Base-by-base conservation (phyloP, 2,797 vertebrate species). In the Cuniculus paca region DNA sequence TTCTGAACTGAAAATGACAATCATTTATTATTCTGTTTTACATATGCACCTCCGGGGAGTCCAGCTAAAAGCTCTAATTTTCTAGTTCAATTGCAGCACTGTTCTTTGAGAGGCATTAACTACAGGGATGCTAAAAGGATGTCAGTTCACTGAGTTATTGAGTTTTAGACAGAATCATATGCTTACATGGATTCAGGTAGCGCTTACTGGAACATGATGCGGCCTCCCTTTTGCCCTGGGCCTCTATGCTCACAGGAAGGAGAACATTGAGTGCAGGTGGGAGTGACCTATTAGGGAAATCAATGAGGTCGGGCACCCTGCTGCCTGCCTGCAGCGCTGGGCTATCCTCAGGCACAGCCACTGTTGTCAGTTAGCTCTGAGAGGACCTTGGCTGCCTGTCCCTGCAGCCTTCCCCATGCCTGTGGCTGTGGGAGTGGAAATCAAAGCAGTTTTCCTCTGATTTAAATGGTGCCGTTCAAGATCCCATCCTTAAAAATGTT, bases 1-100 rank as follows among this genome's bases (percentile, higher is more conserved):
- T 97, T 98, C 98, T 97, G 98, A 98, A 98, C 97, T 96, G 98
- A 98, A 78, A 98, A 94, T 98, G 98, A 97, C 97, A 98, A 98
- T 98, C 98, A 98, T 98, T 98, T 98, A 98, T 98, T 98, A 98
- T 98, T 98, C 97, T 97, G 92, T 98, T 98, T 98, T 98, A 98
- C 97, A 97, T 97, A 97, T 94, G 96, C 97, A 97, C 96, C 97
- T 98, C 98, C 0, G 2, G 98, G 98, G 98, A 98, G 96, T 82
- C 97, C 96, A 95, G 97, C 98, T 98, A 97, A 98, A 98, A 98
- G 98, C 91, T 96, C 97, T 98, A 97, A 98, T 98, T 98, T 98
- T 98, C 98, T 98, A 98, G 94, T 98, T 96, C 97, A 97, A 89
- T 98, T 98, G 97, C 88, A 95, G 60, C 81, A 70, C 80, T 95